Evolutionary conservation across 2,888 invertebrate species (phyloP).

Genomic region (Erebia palarica): DNA sequence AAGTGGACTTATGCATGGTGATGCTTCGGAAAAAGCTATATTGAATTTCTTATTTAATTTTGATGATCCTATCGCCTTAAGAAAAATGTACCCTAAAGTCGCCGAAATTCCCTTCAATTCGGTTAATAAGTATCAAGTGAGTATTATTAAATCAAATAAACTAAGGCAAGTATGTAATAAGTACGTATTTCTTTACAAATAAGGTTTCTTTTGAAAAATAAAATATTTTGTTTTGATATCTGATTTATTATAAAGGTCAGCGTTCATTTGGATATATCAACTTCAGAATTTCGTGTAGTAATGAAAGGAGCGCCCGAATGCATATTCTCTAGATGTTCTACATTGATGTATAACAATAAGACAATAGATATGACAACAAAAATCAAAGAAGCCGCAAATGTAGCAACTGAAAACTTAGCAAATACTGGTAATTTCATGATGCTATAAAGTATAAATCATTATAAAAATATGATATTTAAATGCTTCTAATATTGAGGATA

Average conservation of each 20-base stretch:
- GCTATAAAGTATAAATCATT: neutral
- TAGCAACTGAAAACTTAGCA: slow-evolving; percentile 59
- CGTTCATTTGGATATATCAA: slow-evolving; percentile 91
- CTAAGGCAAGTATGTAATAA: neutral
- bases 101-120: slow-evolving; percentile 97
- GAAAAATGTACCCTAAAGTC: slow-evolving; percentile 91
- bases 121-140: slow-evolving; percentile 93
- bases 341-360: slow-evolving; percentile 91
- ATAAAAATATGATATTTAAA: neutral
- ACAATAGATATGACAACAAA: slow-evolving; percentile 74
- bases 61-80: slow-evolving; percentile 89
- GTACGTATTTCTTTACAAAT: too few relatives aligned
- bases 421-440: slow-evolving; percentile 56
- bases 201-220: neutral
- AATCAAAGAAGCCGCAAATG: slow-evolving; percentile 54
- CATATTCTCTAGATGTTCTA: slow-evolving; percentile 91
- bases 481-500: neutral
- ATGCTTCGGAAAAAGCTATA: slow-evolving; percentile 96
- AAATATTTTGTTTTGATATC: neutral
- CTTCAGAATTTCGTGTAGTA: slow-evolving; percentile 90
- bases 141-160: slow-evolving; percentile 25
- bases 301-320: slow-evolving; percentile 99
- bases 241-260: slow-evolving; percentile 62
- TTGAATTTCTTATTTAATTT: slow-evolving; percentile 86
- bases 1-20: slow-evolving; percentile 90